phyloP scores from a whole-genome alignment of 1,140 invertebrate species.

The Atta colombica region DNA sequence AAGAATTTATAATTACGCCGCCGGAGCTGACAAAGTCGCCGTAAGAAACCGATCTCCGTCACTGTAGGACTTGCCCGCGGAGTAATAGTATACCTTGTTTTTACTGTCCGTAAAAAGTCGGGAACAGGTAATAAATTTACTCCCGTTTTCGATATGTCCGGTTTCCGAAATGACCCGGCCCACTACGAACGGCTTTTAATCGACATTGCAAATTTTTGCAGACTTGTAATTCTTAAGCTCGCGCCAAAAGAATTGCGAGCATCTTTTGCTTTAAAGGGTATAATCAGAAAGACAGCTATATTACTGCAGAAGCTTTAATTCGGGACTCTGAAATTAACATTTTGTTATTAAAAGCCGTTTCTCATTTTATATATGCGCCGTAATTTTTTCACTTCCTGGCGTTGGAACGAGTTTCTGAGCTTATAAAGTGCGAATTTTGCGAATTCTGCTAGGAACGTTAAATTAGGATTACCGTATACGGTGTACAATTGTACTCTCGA shows the following conservation, averaged over 20 bases:
- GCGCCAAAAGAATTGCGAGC: neutral
- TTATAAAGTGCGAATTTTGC: constrained; percentile 10
- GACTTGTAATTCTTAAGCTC: neutral
- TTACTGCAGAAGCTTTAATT: neutral
- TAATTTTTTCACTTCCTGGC: neutral
- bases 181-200: constrained; percentile 4
- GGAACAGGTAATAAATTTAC: constrained; percentile 52
- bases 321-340: neutral
- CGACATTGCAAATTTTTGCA: constrained; percentile 35
- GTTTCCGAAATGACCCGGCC: constrained; percentile 20
- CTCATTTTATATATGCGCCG: neutral
- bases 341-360: neutral
- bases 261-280: constrained; percentile 5
- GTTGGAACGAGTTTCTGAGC: neutral
- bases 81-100: constrained; percentile 37
- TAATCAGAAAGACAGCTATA: constrained; percentile 11
- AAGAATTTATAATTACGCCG: constrained; percentile 60
- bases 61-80: constrained; percentile 2
- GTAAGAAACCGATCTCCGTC: constrained; percentile 48
- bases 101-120: constrained; percentile 25
- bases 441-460: constrained; percentile 28
- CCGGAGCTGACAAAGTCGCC: constrained; percentile 3
- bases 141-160: constrained; percentile 40
- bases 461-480: constrained; percentile 48
- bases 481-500: constrained; percentile 27